A percentile compares a stretch with the other conserved stretches of the same genome.
Conservation (phyloP, 1,140 invertebrate genomes). For the Marisa cornuarietis region DNA sequence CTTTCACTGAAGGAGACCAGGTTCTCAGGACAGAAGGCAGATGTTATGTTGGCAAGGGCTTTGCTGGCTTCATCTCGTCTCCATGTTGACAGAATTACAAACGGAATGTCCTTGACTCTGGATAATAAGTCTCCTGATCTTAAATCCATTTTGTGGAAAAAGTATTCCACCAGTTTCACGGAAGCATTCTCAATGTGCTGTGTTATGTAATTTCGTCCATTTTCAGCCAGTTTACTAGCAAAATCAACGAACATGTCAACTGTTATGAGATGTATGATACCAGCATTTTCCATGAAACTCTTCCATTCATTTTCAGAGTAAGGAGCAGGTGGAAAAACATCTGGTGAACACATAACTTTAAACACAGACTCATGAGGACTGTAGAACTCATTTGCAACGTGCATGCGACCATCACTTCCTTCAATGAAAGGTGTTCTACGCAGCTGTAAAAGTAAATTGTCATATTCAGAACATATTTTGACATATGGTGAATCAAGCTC, state of each 20-base stretch:
- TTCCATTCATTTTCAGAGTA: background rate
- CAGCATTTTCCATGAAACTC: constrained; percentile 1
- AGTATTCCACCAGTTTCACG: constrained; percentile 15
- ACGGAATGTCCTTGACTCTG: constrained; percentile 28
- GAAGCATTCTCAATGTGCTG: constrained; percentile 28
- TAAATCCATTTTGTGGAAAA: constrained; percentile 11
- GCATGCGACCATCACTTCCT: constrained; percentile 7
- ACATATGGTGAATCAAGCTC: constrained; percentile 11
- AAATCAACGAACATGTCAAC: constrained; percentile 11
- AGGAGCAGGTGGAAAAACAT: constrained; percentile 4
- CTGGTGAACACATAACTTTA: background rate
- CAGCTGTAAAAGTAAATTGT: background rate
- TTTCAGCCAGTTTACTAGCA: constrained; percentile 23
- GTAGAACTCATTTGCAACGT: constrained; percentile 11
- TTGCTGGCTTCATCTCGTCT: background rate
- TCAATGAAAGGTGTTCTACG: constrained; percentile 2
- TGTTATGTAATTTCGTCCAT: constrained; percentile 5
- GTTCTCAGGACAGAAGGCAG: background rate
- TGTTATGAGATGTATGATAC: background rate
- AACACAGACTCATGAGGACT: constrained; percentile 2
- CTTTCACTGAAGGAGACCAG: constrained; percentile 31
- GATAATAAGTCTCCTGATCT: constrained; percentile 5
- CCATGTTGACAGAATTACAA: constrained; percentile 28
- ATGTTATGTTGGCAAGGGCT: constrained; percentile 2
- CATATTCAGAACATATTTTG: background rate